Evolutionary conservation across 2,888 invertebrate species (phyloP), one percentile per base, ranked within the genome.

Genomic region (Myopa testacea): DNA sequence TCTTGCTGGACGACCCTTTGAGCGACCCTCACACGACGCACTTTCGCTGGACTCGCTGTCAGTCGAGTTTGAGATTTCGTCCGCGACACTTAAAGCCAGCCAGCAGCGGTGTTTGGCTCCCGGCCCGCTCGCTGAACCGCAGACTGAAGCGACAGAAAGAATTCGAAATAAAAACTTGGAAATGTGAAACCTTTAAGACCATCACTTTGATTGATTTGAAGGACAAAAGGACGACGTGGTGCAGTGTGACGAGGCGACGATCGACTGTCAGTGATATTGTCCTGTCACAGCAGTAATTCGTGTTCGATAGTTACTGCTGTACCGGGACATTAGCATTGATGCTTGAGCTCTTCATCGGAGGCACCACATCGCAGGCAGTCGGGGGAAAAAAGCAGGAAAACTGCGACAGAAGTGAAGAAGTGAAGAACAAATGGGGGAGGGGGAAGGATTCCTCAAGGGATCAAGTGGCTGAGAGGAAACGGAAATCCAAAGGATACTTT

Each of bases 251-350:
- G 19, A 65, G 38, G 40, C 8, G 72, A 70, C 73, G 76, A 82
- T 82, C 90, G 91, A 91, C 90, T 90, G 92, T 93, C 93, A 92
- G 93, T 94, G 92, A 96, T 96, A 96, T 96, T 96, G 96, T 96
- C 96, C 96, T 96, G 96, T 96, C 96, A 96, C 96, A 96, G 96
- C 96, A 96, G 96, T 96, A 96, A 93, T 93, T 45, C 45, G 90
- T 91, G 90, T 81, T 77, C 80, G 81, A 90, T 84, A 90, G 90
- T 91, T 96, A 96, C 96, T 96, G 96, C 95, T 96, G 95, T 93
- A 93, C 92, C 95, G 93, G 95, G 96, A 95, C 96, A 96, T 95
- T 92, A 92, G 91, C 93, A 92, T 91, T 91, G 93, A 91, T 86
- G 84, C 85, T 85, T 84, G 86, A 80, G 40, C 45, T 52, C 68